Evolutionary conservation across 2,113 vertebrate genomes (phyloP).

Genomic region (Pelmatolapia mariae): DNA sequence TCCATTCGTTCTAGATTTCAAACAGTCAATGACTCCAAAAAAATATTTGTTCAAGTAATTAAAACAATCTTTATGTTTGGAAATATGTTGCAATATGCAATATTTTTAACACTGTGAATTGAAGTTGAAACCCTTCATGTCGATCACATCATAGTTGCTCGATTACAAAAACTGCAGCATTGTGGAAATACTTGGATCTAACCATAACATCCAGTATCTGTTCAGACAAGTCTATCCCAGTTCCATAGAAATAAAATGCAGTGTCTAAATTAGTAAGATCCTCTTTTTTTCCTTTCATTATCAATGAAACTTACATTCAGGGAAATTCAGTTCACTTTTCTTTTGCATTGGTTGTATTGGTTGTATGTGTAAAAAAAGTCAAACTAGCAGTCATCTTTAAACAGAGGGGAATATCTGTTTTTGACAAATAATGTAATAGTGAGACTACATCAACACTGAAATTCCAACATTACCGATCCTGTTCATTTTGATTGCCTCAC

Average conservation of each 20-base stretch:
- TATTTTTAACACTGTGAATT: neutral
- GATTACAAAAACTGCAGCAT: neutral
- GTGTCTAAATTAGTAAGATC: neutral
- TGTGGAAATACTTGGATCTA: neutral
- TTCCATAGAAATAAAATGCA: neutral
- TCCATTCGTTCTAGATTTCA: fast-evolving
- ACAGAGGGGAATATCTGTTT: neutral
- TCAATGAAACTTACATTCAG: neutral
- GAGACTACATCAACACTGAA: neutral
- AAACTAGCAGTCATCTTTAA: neutral
- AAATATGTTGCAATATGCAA: neutral
- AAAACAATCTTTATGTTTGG: neutral
- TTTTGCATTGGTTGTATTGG: neutral
- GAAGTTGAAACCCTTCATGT: neutral
- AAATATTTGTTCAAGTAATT: neutral
- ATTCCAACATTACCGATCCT: neutral
- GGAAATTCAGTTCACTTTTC: neutral
- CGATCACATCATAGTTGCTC: neutral
- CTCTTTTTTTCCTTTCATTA: conserved; percentile 14
- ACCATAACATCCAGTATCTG: neutral
- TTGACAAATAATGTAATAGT: neutral
- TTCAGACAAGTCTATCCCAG: neutral
- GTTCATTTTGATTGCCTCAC: neutral
- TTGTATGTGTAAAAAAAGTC: neutral
- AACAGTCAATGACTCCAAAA: neutral